phyloP scores from a whole-genome alignment of 2,113 vertebrate genomes.

The Sceloporus tristichus region DNA sequence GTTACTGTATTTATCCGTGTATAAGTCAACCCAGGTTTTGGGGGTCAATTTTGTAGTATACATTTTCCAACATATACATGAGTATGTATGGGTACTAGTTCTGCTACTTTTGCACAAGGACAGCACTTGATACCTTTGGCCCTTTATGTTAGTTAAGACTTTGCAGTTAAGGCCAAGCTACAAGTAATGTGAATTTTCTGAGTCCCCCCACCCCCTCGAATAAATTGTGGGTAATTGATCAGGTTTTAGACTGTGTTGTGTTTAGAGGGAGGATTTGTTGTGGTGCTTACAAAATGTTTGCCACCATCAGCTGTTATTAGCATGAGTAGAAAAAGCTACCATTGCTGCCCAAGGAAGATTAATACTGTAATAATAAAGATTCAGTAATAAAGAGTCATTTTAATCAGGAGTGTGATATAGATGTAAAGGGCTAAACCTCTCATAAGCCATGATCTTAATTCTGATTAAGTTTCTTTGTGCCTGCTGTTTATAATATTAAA shows the following conservation, averaged over 20 bases:
- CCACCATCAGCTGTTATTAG: neutral
- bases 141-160: too few species aligned
- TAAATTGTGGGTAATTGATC: neutral
- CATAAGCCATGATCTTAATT: neutral
- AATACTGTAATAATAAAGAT: neutral
- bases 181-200: too few species aligned
- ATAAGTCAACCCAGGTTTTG: too few species aligned
- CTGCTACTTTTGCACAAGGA: too few species aligned
- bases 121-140: too few species aligned
- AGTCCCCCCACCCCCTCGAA: too few species aligned
- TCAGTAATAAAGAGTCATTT: neutral
- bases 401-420: neutral
- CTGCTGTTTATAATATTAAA: neutral
- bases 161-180: too few species aligned
- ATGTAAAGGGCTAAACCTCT: neutral
- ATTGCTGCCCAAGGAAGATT: neutral
- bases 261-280: neutral
- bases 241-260: neutral
- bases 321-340: neutral
- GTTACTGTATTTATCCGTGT: too few species aligned
- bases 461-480: neutral
- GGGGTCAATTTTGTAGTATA: too few species aligned
- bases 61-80: too few species aligned
- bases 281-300: neutral
- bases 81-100: too few species aligned